phyloP scores from a whole-genome alignment of 2,797 vertebrate genomes.

The Enteromius mattozi region DNA sequence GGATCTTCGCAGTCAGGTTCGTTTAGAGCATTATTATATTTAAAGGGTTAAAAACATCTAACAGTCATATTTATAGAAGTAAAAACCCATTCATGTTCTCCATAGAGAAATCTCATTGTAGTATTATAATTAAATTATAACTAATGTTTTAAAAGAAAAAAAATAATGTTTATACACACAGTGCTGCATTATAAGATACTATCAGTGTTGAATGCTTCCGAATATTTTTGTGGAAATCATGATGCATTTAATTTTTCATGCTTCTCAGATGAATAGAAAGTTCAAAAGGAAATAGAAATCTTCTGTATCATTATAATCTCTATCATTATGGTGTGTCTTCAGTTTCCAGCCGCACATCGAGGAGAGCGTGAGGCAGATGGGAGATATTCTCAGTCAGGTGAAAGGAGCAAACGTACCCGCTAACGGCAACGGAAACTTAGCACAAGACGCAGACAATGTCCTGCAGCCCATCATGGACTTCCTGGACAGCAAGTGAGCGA shows the following conservation, averaged over 20 bases:
- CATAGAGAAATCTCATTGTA: not conserved
- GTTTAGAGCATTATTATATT: conserved; percentile 3
- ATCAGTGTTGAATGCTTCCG: not conserved
- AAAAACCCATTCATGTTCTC: not conserved
- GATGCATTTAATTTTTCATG: not conserved
- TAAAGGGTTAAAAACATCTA: not conserved
- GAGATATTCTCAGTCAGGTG: conserved; percentile 94
- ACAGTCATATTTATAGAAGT: not conserved
- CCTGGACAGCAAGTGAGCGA: conserved; percentile 94
- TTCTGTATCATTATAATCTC: not conserved
- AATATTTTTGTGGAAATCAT: not conserved
- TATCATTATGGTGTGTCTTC: not conserved
- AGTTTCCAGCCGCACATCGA: conserved; percentile 97
- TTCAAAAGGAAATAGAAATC: not conserved
- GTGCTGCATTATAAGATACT: not conserved
- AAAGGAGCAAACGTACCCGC: conserved; percentile 94
- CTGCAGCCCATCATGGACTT: conserved; percentile 98
- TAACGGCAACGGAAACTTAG: conserved; percentile 89
- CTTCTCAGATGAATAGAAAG: not conserved
- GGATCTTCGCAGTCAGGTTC: conserved; percentile 92
- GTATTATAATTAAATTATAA: not conserved
- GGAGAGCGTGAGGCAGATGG: conserved; percentile 96
- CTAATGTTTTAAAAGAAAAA: too few relatives aligned
- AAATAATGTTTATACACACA: not conserved
- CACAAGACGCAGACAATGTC: conserved; percentile 94